Base-by-base conservation (phyloP, 2,113 vertebrate species). In the Nesoenas mayeri region DNA sequence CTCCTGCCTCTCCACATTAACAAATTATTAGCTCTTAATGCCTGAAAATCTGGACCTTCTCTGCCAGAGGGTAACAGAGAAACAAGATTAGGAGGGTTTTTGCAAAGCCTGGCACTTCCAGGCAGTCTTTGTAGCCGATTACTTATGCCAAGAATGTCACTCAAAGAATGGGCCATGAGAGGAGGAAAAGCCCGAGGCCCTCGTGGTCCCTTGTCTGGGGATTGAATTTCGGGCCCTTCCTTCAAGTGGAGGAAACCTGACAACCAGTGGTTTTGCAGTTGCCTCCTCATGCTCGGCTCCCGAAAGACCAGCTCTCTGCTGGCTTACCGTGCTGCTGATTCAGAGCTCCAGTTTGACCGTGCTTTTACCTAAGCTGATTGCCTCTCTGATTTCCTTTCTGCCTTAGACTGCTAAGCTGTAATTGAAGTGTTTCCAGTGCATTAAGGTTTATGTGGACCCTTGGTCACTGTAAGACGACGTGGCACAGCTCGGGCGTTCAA, bases 11-110 rank as follows among this genome's bases (percentile, higher is more conserved):
- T 93, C 28, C 32, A 5, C 34, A 71, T 93, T 83, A 94, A 64
- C 60, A 51, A 80, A 83, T 94, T 64, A 81, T 91, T 94, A 95
- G 73, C 51, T 89, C 73, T 71, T 95, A 89, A 93, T 91, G 74
- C 73, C 65, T 79, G 48, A 60, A 89, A 88, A 89, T 82, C 84
- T 87, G 62, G 61, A 60, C 61, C 51, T 70, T 78, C 60, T 91
- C 14, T 94, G 56, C 80, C 84, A 91, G 84, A 80, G 67, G 14
- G 69, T 84, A 73, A 57, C 34, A 81, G 80, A 54, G 69, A 84
- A 94, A 71, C 42, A 34, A 60, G 73, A 81, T 91, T 67, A 95
- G 87, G 53, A 71, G 67, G 78, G 70, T 64, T 67, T 51, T 93
- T 93, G 70, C 81, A 85, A 74, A 92, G 60, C 89, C 53, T 54